Evolutionary conservation across 1,140 invertebrate species (phyloP), one percentile per base, ranked within the genome.

Genomic region (Alviniconcha marisindica): DNA sequence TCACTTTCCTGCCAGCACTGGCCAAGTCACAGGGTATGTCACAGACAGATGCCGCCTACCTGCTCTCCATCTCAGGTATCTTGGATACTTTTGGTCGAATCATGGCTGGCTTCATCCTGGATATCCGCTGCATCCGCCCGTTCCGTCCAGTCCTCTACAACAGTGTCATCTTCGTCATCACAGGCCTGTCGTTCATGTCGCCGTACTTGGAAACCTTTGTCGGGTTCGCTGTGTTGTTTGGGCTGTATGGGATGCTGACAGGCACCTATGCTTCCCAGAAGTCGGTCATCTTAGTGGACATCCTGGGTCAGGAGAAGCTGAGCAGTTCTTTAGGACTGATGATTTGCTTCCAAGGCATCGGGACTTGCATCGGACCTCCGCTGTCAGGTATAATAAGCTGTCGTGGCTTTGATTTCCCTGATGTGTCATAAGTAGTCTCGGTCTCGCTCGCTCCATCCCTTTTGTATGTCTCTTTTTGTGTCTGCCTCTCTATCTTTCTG

Each of bases 311-410:
- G 84, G 97, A 98, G 88, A 96, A 97, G 88, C 92, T 98, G 24
- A 97, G 97, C 0, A 98, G 97, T 92, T 97, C 97, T 14, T 99
- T 99, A 92, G 98, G 98, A 36, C 93, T 99, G 28, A 94, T 98
- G 66, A 95, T 98, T 82, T 94, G 98, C 54, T 98, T 99, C 93
- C 97, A 99, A 95, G 98, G 98, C 42, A 90, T 98, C 71, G 97
- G 97, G 1, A 96, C 97, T 1, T 94, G 96, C 10, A 93, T 98
- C 36, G 97, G 97, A 74, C 94, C 96, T 83, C 98, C 98, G 71
- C 94, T 98, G 66, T 96, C 97, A 90, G 97, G 97, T 97, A n/a
- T n/a, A n/a, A n/a, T 79, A 73, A 76, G 66, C 33, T 31, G 51
- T 54, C 10, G 51, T 31, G 18, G 5, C 15, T 12, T 79, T 54